Conservation (phyloP, 2,888 invertebrate genomes). For the Tinea semifulvella region DNA sequence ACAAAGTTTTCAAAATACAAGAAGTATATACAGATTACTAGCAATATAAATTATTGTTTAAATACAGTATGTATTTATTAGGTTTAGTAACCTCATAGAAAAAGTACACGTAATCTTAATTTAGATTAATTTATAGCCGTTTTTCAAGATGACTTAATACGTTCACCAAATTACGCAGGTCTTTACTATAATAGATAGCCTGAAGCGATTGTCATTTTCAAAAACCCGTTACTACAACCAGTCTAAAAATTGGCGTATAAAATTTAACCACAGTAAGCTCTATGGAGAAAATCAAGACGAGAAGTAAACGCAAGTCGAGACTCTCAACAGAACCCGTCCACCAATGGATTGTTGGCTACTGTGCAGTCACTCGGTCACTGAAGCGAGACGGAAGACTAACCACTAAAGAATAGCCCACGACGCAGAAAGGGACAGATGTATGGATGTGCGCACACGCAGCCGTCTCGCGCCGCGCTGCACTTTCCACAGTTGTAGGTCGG, state of each 20-base stretch:
- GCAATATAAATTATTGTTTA: too few species aligned
- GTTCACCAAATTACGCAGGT: slow-evolving; percentile 12
- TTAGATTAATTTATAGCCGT: neutral
- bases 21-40: too few species aligned
- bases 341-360: slow-evolving; percentile 52
- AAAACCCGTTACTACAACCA: slow-evolving; percentile 47
- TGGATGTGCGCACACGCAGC: slow-evolving; percentile 40
- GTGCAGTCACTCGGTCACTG: slow-evolving; percentile 41
- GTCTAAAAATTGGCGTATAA: slow-evolving; percentile 50
- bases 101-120: too few species aligned
- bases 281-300: slow-evolving; percentile 44
- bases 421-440: slow-evolving; percentile 28
- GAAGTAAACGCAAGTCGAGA: slow-evolving; percentile 35
- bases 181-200: slow-evolving; percentile 38
- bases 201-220: slow-evolving; percentile 39
- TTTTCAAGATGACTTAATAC: slow-evolving; percentile 7
- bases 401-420: slow-evolving; percentile 17
- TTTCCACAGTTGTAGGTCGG: slow-evolving; percentile 48
- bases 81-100: too few species aligned
- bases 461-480: slow-evolving; percentile 31
- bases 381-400: slow-evolving; percentile 24
- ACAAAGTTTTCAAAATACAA: slow-evolving; percentile 1
- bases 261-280: slow-evolving; percentile 21
- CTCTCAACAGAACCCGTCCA: slow-evolving; percentile 57
- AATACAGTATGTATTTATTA: too few species aligned